phyloP scores from a whole-genome alignment of 2,113 vertebrate genomes.

The Nettapus auritus region DNA sequence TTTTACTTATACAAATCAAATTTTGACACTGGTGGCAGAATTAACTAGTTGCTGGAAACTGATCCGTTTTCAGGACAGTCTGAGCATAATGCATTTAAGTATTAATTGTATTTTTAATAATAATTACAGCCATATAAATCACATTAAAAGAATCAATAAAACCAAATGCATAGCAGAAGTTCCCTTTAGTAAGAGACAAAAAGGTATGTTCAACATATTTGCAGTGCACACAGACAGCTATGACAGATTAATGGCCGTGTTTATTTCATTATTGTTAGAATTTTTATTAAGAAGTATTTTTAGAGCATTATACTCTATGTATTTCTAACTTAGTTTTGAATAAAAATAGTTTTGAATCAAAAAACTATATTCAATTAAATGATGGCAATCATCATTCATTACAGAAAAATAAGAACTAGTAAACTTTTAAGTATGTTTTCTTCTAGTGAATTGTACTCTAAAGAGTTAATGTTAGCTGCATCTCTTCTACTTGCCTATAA shows the following conservation, averaged over 20 bases:
- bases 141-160: neutral
- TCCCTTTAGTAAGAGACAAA: neutral
- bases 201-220: neutral
- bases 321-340: neutral
- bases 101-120: neutral
- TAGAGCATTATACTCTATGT: neutral
- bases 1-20: neutral
- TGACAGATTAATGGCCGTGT: neutral
- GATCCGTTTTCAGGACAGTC: neutral
- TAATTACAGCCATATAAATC: neutral
- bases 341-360: neutral
- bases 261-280: neutral
- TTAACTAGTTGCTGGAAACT: neutral
- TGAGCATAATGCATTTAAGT: neutral
- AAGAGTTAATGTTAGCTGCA: neutral
- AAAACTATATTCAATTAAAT: neutral
- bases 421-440: neutral
- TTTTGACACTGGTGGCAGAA: neutral
- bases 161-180: neutral
- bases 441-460: neutral
- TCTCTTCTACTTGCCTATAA: constrained; percentile 85
- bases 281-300: neutral
- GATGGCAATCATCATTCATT: neutral
- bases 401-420: neutral
- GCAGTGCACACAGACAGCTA: neutral